Percentiles rank a stretch among this genome's conserved stretches.
phyloP scores from a whole-genome alignment of 2,888 invertebrate species.

The Temnothorax ravouxi region DNA sequence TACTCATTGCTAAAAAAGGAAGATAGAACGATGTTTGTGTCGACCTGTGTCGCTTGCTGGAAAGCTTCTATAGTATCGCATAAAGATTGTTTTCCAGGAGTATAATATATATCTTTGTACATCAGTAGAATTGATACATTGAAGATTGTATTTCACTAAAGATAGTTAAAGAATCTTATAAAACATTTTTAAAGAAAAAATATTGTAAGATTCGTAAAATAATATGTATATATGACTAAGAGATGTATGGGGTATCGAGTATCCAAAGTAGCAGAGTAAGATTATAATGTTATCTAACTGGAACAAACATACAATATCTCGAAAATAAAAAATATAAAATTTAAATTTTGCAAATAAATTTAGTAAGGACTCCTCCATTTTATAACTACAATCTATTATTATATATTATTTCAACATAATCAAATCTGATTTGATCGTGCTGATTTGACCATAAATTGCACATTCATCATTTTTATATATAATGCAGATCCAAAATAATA shows the following conservation, averaged over 20 bases:
- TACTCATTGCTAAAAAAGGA: too few species aligned
- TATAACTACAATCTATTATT: neutral
- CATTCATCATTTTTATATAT: neutral
- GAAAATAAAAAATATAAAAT: slow-evolving; percentile 32
- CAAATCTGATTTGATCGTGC: too few species aligned
- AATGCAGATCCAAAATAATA: neutral
- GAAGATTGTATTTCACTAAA: slow-evolving; percentile 59
- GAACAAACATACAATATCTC: slow-evolving; percentile 3
- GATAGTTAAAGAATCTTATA: slow-evolving; percentile 51
- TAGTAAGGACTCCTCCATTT: neutral
- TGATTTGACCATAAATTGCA: slow-evolving; percentile 5
- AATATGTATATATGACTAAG: slow-evolving; percentile 40
- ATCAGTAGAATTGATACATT: slow-evolving; percentile 64
- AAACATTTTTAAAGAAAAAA: slow-evolving; percentile 59
- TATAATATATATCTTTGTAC: slow-evolving; percentile 66
- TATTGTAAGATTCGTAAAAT: slow-evolving; percentile 59
- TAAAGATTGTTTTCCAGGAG: slow-evolving; percentile 29
- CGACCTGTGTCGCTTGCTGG: too few species aligned
- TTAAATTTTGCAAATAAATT: slow-evolving; percentile 5
- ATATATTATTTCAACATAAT: neutral
- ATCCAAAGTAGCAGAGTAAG: neutral
- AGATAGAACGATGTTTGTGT: too few species aligned
- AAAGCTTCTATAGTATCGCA: neutral
- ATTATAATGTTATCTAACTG: neutral
- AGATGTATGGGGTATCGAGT: slow-evolving; percentile 14